Evolutionary conservation across 2,888 invertebrate genomes (phyloP), one percentile per base, ranked within the genome.

Genomic region (Dichetophora obliterata): DNA sequence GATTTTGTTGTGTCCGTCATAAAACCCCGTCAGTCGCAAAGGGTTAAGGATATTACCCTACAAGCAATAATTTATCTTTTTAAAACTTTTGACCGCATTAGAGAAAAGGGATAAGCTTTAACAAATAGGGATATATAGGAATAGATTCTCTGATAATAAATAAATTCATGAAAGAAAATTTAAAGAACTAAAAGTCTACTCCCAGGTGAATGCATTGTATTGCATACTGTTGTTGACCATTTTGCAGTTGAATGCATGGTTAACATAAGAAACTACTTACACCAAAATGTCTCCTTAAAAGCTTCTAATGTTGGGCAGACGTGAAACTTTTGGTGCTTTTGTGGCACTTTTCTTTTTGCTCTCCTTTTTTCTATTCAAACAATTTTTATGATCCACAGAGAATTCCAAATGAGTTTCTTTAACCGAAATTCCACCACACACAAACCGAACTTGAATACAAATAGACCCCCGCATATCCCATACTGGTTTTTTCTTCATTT

Each of bases 181-280:
- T 5, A 43, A 2, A 43, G 2, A 6, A 43, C 6, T 11, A 11
- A 2, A 11, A 11, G 43, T 43, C 14, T 43, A 43, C 43, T 43
- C 43, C 43, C 43, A 43, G 43, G 6, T 43, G 14, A 43, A 1
- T 2, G 43, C 43, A 43, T 43, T 11, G 14, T 43, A 43, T 43
- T 1, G 11, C 14, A 2, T 14, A 43, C 11, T 43, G 2, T 43
- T 43, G 43, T 65, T 61, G 50, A 22, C 57, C 48, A 69, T 69
- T 75, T 48, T 69, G 75, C 71, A 74, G 79, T 79, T 77, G 75
- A 79, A 79, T 79, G 79, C 77, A 77, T 75, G 77, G 75, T 79
- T 79, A 65, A 77, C 77, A 77, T 71, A 75, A 72, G 34, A 79
- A 74, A 76, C 76, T 75, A 77, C 79, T 79, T 77, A 71, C 52